These are phyloP conservation scores for Acronicta psi DNA, from an alignment of 2,888 invertebrate genomes.

Conservation along the genomic window DNA sequence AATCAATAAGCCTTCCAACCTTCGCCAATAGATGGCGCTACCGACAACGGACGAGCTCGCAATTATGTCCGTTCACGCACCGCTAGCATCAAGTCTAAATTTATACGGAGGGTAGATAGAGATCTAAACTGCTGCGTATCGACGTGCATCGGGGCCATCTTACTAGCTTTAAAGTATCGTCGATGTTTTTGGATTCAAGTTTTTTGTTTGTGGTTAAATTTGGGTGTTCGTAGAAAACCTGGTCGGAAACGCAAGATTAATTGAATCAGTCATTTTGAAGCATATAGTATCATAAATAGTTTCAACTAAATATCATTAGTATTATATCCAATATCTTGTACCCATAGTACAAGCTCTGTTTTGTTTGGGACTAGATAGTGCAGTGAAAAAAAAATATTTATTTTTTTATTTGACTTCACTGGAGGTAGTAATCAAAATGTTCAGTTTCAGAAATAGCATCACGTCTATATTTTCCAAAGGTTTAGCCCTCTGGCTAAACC, in stretches of 20 bases:
- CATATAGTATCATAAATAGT: no score
- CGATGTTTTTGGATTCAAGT: slow-evolving; percentile 30
- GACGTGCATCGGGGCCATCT: slow-evolving; percentile 61
- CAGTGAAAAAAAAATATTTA: no score
- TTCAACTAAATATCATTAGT: no score
- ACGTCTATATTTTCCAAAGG: no score
- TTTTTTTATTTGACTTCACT: no score
- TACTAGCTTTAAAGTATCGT: slow-evolving; percentile 47
- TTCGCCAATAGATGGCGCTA: slow-evolving; percentile 63
- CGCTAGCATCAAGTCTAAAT: slow-evolving; percentile 66
- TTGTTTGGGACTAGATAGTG: no score
- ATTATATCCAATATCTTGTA: no score
- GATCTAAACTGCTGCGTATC: slow-evolving; percentile 76
- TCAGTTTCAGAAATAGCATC: no score
- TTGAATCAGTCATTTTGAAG: no score
- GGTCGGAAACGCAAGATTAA: not conserved
- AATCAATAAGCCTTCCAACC: slow-evolving; percentile 31
- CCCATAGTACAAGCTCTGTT: no score
- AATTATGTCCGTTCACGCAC: slow-evolving; percentile 73
- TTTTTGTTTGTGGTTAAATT: slow-evolving; percentile 37
- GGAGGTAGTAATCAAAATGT: no score
- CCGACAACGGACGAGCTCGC: slow-evolving; percentile 35
- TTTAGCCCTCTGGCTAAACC: no score
- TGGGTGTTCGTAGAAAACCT: slow-evolving; percentile 12
- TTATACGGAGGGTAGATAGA: slow-evolving; percentile 78